Conservation (phyloP, 2,888 invertebrate species). For the Hydrotaea diabolus region DNA sequence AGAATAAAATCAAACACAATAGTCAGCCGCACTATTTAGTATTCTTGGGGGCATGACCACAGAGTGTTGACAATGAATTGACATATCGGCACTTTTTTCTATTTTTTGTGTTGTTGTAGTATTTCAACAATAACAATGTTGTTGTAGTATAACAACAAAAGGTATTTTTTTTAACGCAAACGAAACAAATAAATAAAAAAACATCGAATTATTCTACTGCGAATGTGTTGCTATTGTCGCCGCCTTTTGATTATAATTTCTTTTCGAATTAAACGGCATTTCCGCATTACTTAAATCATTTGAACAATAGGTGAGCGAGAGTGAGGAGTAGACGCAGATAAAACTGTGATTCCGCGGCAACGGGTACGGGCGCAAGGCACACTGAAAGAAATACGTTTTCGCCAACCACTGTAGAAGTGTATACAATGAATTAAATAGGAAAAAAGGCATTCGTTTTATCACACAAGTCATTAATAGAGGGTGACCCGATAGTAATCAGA, state of each 20-base stretch:
- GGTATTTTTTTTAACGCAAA: not conserved
- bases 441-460: no score
- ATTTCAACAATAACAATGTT: not conserved
- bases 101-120: not conserved
- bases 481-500: no score
- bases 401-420: no score
- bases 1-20: no score
- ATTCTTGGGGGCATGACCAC: slow-evolving; percentile 28
- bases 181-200: no score
- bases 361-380: no score
- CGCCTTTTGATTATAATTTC: slow-evolving; percentile 33
- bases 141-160: not conserved
- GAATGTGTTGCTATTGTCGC: slow-evolving; percentile 12
- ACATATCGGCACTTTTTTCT: slow-evolving; percentile 41
- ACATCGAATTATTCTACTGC: slow-evolving; percentile 47
- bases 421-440: no score
- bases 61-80: slow-evolving; percentile 61
- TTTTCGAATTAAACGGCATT: slow-evolving; percentile 58
- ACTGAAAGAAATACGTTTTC: no score
- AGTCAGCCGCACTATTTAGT: not conserved
- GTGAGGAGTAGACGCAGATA: no score
- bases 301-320: not conserved
- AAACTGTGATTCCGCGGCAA: no score
- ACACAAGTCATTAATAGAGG: no score
- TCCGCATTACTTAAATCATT: slow-evolving; percentile 58